These are phyloP conservation scores for Prionace glauca DNA, from an alignment of 2,797 vertebrate genomes.

Conservation along the genomic window DNA sequence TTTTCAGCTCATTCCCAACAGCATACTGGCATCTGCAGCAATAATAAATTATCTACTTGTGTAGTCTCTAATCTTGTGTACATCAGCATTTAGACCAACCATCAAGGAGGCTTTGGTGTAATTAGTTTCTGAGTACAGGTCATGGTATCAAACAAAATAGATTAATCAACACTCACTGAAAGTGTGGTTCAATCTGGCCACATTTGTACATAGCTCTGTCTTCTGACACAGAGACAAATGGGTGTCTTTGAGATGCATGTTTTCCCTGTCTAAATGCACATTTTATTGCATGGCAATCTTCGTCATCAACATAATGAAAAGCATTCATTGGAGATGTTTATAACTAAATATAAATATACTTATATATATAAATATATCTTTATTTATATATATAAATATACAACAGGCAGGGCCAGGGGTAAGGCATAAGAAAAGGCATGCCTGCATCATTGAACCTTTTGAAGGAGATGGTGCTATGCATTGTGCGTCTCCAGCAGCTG, in stretches of 20 bases:
- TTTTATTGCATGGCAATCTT: not conserved
- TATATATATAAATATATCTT: too few relatives aligned
- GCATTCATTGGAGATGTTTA: not conserved
- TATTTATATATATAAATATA: too few relatives aligned
- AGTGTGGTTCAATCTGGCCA: not conserved
- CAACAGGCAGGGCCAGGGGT: too few relatives aligned
- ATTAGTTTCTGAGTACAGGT: not conserved
- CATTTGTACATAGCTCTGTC: not conserved
- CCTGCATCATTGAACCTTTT: too few relatives aligned
- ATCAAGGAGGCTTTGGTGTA: too few relatives aligned
- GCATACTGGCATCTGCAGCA: not conserved
- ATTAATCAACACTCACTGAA: not conserved
- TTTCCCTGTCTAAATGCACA: not conserved
- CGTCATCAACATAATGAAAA: not conserved
- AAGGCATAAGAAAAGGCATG: too few relatives aligned
- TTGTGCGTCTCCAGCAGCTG: too few relatives aligned
- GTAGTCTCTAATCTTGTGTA: not conserved
- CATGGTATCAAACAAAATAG: not conserved
- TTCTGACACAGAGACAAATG: not conserved
- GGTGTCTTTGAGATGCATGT: not conserved
- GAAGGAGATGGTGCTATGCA: too few relatives aligned
- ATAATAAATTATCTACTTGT: not conserved
- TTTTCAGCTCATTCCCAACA: too few relatives aligned
- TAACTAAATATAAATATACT: too few relatives aligned
- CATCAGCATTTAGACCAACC: too few relatives aligned